Evolutionary conservation across 2,888 invertebrate species (phyloP).

Genomic region (Nemapogon koenigi): DNA sequence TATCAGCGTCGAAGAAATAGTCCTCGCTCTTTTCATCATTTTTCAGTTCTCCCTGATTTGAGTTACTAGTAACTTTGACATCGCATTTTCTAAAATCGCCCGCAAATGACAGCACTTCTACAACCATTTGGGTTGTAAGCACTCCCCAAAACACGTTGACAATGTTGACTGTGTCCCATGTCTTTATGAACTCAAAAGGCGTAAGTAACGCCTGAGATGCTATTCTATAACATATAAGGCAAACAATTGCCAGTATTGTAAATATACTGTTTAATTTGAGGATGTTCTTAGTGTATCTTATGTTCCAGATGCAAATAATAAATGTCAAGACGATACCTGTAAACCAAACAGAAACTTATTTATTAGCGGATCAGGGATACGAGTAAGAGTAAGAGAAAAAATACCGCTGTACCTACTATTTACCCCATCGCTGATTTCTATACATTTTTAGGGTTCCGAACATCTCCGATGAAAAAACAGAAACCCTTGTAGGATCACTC

Average conservation of each 20-base stretch:
- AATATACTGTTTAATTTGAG: conserved; percentile 33
- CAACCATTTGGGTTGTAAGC: conserved; percentile 33
- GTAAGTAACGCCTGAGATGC: conserved; percentile 27
- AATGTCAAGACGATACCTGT: conserved; percentile 42
- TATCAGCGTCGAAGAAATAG: conserved; percentile 35
- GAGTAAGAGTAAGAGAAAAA: no score
- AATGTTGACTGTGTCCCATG: conserved; percentile 36
- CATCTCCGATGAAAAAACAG: no score
- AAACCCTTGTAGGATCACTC: no score
- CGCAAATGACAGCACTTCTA: conserved; percentile 39
- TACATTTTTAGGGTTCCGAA: no score
- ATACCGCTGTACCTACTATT: no score
- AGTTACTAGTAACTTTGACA: conserved; percentile 16
- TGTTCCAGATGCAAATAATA: conserved; percentile 38
- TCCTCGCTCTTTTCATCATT: conserved; percentile 29
- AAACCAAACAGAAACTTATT: no score
- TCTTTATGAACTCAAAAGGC: conserved; percentile 23
- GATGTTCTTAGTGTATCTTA: conserved; percentile 38
- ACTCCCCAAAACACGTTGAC: conserved; percentile 44
- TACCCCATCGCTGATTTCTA: no score
- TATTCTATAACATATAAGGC: conserved; percentile 35
- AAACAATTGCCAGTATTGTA: conserved; percentile 28
- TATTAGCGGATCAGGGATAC: no score
- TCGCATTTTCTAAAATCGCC: conserved; percentile 34
- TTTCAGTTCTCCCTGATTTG: conserved; percentile 28